phyloP scores from a whole-genome alignment of 2,113 vertebrate species.

The Vicugna pacos region DNA sequence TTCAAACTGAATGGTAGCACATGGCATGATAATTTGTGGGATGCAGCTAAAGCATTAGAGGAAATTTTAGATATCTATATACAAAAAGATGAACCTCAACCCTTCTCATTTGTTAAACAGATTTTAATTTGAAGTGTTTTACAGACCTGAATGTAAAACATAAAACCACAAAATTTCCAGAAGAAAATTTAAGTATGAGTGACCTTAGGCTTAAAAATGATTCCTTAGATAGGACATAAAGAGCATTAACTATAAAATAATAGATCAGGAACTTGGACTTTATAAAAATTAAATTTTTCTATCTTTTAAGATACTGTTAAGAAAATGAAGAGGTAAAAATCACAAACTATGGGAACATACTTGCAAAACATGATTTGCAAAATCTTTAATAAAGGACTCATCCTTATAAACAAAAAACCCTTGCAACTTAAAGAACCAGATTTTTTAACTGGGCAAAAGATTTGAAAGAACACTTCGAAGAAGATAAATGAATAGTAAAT shows the following conservation, averaged over 20 bases:
- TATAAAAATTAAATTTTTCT: neutral
- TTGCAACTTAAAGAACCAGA: slow-evolving; percentile 6
- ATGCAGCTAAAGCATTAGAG: neutral
- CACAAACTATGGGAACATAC: neutral
- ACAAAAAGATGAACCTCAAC: slow-evolving; percentile 10
- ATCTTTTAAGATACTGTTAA: neutral
- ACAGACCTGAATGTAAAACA: neutral
- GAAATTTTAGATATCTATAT: neutral
- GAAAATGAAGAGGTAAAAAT: slow-evolving; percentile 36
- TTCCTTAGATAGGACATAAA: neutral
- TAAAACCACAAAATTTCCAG: neutral
- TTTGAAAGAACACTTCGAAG: slow-evolving; percentile 34
- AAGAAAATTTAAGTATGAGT: slow-evolving; percentile 32
- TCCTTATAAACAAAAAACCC: neutral
- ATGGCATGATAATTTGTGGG: neutral
- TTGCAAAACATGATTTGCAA: slow-evolving; percentile 1
- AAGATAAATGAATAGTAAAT: neutral
- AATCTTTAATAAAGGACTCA: neutral
- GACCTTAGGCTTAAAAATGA: neutral
- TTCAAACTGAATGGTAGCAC: neutral
- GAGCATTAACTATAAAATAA: neutral
- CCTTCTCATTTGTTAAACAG: neutral
- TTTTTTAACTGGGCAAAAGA: slow-evolving; percentile 13
- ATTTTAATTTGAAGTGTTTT: neutral
- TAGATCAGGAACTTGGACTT: neutral